Conservation (phyloP, 2,113 vertebrate genomes). For the Hipposideros armiger region DNA sequence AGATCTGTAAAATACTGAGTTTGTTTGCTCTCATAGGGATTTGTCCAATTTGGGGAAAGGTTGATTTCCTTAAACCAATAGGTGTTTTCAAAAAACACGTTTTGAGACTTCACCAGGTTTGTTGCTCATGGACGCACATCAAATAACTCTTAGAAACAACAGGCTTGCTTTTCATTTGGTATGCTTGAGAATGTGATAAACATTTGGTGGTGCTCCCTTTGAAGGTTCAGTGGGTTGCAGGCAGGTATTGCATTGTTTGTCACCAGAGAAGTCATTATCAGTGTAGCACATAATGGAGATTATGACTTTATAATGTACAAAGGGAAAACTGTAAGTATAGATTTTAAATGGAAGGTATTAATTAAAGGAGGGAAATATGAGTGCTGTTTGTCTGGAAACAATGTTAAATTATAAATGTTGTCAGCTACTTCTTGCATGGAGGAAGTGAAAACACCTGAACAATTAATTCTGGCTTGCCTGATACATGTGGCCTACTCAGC, state of each 20-base stretch:
- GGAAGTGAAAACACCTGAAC: background rate
- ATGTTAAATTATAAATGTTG: conserved; percentile 30
- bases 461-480: conserved; percentile 51
- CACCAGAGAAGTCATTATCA: background rate
- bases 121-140: background rate
- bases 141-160: conserved; percentile 36
- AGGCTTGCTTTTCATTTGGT: conserved; percentile 19
- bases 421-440: conserved; percentile 10
- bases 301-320: background rate
- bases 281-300: background rate
- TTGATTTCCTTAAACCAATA: conserved; percentile 34
- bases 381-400: background rate
- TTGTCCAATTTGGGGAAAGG: background rate
- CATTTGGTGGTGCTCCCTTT: background rate
- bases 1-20: background rate
- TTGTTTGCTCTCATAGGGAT: background rate
- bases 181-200: background rate
- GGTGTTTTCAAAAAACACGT: background rate
- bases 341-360: background rate
- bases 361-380: background rate
- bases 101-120: background rate
- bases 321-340: background rate
- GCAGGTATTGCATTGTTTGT: background rate
- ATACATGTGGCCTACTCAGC: background rate
- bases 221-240: background rate